phyloP scores from a whole-genome alignment of 37 sponge, comb jelly and placozoan genomes.

The Theonella swinhoei region DNA sequence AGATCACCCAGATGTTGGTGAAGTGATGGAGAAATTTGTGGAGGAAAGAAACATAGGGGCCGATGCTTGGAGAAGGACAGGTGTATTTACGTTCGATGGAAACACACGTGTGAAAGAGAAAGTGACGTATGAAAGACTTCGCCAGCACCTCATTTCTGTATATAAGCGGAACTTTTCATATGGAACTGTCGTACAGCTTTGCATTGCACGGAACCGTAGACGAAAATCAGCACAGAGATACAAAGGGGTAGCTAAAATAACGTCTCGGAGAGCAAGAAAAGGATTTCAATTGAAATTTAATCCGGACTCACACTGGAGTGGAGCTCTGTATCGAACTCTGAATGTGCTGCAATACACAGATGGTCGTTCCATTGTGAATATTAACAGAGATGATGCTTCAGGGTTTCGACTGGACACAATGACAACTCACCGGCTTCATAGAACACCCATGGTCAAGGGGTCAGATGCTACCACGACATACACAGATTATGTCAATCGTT shows the following conservation, averaged over 20 bases:
- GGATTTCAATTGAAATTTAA: constrained; percentile 13
- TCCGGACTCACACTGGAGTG: constrained; percentile 22
- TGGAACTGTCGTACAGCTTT: constrained; percentile 34
- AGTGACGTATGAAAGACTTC: constrained; percentile 36
- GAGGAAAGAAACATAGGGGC: constrained; percentile 20
- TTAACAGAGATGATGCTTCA: constrained; percentile 41
- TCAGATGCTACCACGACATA: not conserved
- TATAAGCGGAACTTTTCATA: constrained; percentile 2
- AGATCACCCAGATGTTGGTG: constrained; percentile 31
- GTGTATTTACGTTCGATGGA: constrained; percentile 45
- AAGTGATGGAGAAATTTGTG: constrained; percentile 34
- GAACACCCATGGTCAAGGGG: constrained; percentile 2
- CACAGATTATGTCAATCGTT: constrained; percentile 22
- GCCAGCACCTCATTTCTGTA: constrained; percentile 18
- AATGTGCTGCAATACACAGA: constrained; percentile 9
- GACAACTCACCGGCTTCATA: no score
- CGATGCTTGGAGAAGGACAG: no score
- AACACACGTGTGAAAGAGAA: constrained; percentile 18
- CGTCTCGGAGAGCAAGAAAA: constrained; percentile 18
- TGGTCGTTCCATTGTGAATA: not conserved
- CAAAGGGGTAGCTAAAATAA: constrained; percentile 24
- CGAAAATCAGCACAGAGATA: constrained; percentile 6
- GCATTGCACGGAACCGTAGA: constrained; percentile 13
- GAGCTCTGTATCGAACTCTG: not conserved
- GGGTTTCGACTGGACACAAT: constrained; percentile 30